Base-by-base conservation (phyloP, 2,888 invertebrate genomes). In the Pyrochroa serraticornis region DNA sequence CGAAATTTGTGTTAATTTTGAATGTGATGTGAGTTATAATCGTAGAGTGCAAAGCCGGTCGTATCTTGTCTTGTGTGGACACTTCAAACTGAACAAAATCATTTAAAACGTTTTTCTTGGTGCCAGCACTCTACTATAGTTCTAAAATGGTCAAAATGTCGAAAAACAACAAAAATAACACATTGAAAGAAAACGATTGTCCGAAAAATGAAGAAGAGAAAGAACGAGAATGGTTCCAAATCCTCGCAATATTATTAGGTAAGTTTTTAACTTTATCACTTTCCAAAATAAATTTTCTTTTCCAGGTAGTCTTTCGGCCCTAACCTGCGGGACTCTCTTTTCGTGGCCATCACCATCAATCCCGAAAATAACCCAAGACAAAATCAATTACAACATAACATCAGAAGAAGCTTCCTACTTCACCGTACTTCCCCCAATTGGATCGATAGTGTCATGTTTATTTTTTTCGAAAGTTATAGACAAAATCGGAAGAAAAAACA, bases 331-430 rank as follows among this genome's bases (percentile, higher is more conserved):
- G 1, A 51, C 71, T 30, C 36, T 66, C 6, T 62, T 63, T 22
- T 58, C 65, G 10, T 77, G 77, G 77, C 66, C 76, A 32, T 75
- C 77, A 14, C 76, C 77, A 14, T 71, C 75, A 7, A 68, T 76
- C 13, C 72, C 74, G 31, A 69, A 69, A 57, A 65, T 77, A 3
- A 64, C 71, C 30, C 63, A 68, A 31, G 71, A 71, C 37, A 67
- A 73, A 36, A 63, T 64, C 7, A 66, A 68, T 6, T 66, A 69
- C 35, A 66, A 74, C 33, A 67, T 77, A 22, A 71, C 72, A 1
- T 67, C 72, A 53, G 73, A 74, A 10, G 64, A 76, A 64, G 74
- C 73, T 3, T 75, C 76, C 0, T 74, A 75, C 53, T 70, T 76
- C 42, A 72, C 70, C 0, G 70, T 75, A 3, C 68, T 76, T 44